Evolutionary conservation across 2,888 invertebrate genomes (phyloP).

Genomic region (Empis livida): DNA sequence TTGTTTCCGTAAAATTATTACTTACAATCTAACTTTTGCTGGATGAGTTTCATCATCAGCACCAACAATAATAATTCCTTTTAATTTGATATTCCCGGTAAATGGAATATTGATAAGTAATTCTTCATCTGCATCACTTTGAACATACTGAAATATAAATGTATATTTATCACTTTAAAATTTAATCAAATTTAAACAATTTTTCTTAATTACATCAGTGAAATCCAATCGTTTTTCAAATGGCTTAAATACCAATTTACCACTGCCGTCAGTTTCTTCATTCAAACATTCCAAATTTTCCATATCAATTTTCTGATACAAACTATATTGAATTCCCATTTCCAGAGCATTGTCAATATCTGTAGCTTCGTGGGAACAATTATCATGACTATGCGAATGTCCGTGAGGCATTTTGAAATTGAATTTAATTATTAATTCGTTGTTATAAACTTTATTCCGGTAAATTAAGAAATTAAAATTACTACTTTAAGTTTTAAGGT

Average conservation of each 20-base stretch:
- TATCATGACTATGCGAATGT: conserved; percentile 29
- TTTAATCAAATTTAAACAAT: no score
- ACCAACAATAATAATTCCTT: conserved; percentile 86
- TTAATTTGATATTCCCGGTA: conserved; percentile 87
- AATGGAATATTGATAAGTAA: conserved; percentile 94
- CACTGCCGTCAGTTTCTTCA: conserved; percentile 74
- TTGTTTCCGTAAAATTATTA: conserved; percentile 17
- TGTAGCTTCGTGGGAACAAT: conserved; percentile 30
- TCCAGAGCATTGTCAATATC: conserved; percentile 31
- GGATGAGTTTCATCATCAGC: conserved; percentile 80
- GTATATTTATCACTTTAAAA: background rate
- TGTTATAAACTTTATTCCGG: no score
- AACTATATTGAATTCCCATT: conserved; percentile 43
- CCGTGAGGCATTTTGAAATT: conserved; percentile 29
- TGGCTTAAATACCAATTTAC: conserved; percentile 79
- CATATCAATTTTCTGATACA: conserved; percentile 80
- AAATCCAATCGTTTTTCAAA: conserved; percentile 76
- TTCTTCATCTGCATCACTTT: conserved; percentile 94
- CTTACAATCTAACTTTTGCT: conserved; percentile 73
- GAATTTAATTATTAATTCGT: no score
- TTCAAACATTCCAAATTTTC: conserved; percentile 83
- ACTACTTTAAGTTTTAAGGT: no score
- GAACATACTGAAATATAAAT: conserved; percentile 59
- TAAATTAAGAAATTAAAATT: no score
- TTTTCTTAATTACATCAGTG: conserved; percentile 45